phyloP scores from a whole-genome alignment of 2,797 vertebrate species.

The Semaprochilodus insignis region DNA sequence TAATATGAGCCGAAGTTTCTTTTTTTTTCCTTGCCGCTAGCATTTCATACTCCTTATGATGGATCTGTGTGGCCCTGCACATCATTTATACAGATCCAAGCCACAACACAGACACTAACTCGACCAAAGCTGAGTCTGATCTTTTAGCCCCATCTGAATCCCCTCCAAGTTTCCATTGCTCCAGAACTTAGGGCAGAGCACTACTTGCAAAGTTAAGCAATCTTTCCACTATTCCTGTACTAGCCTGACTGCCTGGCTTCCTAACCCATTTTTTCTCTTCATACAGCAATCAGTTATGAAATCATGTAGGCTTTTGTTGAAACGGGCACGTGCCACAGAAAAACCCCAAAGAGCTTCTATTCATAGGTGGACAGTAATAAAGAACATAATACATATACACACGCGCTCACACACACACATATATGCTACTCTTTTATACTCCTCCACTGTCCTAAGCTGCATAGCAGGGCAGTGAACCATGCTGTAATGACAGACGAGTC shows the following conservation, averaged over 20 bases:
- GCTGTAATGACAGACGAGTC: slow-evolving; percentile 45
- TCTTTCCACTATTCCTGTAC: not conserved
- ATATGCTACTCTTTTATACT: slow-evolving; percentile 13
- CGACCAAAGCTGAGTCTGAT: not conserved
- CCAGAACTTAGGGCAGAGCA: not conserved
- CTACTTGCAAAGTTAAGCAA: not conserved
- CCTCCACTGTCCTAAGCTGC: slow-evolving; percentile 21
- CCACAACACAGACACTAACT: not conserved
- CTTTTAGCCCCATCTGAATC: too few species aligned
- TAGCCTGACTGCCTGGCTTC: slow-evolving; percentile 25
- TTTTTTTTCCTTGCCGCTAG: too few species aligned
- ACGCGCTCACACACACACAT: slow-evolving; percentile 1
- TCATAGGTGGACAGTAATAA: slow-evolving; percentile 68
- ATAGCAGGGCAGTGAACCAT: slow-evolving; percentile 49
- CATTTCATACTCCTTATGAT: not conserved
- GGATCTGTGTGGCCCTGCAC: not conserved
- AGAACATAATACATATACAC: slow-evolving; percentile 39
- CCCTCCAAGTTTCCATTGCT: not conserved
- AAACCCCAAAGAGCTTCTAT: slow-evolving; percentile 75
- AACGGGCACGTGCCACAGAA: slow-evolving; percentile 72
- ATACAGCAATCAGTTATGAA: slow-evolving; percentile 60
- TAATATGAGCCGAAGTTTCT: too few species aligned
- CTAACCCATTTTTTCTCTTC: slow-evolving; percentile 20
- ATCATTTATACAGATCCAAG: not conserved
- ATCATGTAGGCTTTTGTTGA: slow-evolving; percentile 73